These are phyloP conservation scores for Hormaphis cornu DNA, from an alignment of 1,140 invertebrate genomes.

Conservation along the genomic window DNA sequence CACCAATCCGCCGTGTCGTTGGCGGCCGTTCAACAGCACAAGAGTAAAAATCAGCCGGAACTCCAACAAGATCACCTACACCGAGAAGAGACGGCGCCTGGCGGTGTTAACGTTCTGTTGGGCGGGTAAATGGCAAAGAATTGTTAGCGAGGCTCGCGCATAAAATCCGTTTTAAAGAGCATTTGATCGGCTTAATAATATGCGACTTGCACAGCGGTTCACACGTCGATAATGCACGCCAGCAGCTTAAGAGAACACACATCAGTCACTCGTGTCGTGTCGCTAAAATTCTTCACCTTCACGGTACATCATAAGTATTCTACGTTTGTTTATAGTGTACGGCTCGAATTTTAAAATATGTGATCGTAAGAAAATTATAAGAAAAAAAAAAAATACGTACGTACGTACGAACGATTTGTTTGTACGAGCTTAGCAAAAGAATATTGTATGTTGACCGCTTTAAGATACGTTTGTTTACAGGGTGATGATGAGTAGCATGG, in stretches of 20 bases:
- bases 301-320: not conserved
- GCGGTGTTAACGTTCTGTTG: slow-evolving; percentile 4
- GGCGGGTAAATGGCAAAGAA: slow-evolving; percentile 13
- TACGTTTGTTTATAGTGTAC: not conserved
- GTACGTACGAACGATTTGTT: too few species aligned
- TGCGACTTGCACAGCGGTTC: not conserved
- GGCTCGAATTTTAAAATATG: not conserved
- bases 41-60: not conserved
- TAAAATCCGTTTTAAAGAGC: too few species aligned
- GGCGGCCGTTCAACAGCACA: slow-evolving; percentile 24
- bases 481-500: slow-evolving; percentile 31
- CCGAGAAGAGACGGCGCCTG: not conserved
- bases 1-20: not conserved
- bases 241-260: not conserved
- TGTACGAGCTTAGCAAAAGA: too few species aligned
- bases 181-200: not conserved
- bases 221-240: not conserved
- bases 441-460: too few species aligned
- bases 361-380: too few species aligned
- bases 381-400: too few species aligned
- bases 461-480: not conserved
- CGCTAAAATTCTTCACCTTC: not conserved
- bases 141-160: not conserved
- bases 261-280: not conserved
- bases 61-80: not conserved